These are phyloP conservation scores for Coenobita brevimanus DNA, from an alignment of 1,140 invertebrate species.

Conservation along the genomic window DNA sequence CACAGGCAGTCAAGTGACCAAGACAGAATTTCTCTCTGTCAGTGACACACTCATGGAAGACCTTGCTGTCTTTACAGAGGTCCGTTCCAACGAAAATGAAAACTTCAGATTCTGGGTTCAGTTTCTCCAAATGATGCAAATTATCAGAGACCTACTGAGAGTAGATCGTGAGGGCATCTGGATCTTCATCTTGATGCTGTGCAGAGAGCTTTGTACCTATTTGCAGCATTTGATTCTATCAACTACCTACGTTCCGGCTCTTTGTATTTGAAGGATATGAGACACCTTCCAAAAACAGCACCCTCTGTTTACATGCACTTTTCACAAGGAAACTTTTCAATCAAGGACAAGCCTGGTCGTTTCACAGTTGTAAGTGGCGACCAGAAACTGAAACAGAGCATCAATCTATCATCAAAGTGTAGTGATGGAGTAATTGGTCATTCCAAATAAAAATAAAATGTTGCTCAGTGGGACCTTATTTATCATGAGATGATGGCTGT, in stretches of 20 bases:
- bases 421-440: not conserved
- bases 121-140: slow-evolving; percentile 5
- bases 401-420: slow-evolving; percentile 8
- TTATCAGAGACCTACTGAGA: not conserved
- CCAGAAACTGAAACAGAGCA: slow-evolving; percentile 21
- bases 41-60: slow-evolving; percentile 1
- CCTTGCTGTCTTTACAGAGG: not conserved
- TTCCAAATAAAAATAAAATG: slow-evolving; percentile 2
- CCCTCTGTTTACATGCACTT: not conserved
- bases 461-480: not conserved
- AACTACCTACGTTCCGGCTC: slow-evolving; percentile 2
- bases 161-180: not conserved
- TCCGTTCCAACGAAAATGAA: not conserved
- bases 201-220: slow-evolving; percentile 10
- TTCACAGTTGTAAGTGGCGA: slow-evolving; percentile 1
- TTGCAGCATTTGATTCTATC: not conserved
- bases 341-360: too few relatives aligned
- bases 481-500: slow-evolving; percentile 20
- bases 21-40: too few relatives aligned
- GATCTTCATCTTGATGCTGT: slow-evolving; percentile 14
- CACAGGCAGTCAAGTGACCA: too few relatives aligned
- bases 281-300: not conserved
- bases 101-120: slow-evolving; percentile 20
- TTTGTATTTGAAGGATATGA: slow-evolving; percentile 17
- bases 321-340: slow-evolving; percentile 10